phyloP scores from a whole-genome alignment of 2,797 vertebrate species.

The Menidia menidia region DNA sequence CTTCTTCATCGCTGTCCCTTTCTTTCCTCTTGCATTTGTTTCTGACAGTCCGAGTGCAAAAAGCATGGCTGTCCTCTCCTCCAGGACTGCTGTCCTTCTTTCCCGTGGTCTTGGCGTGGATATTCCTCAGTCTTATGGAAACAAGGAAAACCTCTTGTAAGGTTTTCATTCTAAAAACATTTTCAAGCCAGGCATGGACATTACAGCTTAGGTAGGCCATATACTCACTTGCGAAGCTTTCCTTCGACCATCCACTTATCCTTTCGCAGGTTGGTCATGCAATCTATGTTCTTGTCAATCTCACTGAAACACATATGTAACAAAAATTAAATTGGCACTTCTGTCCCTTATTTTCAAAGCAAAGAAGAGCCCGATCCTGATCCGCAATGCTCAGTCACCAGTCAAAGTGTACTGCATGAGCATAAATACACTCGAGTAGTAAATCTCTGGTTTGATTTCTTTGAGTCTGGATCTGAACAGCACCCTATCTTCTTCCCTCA shows the following conservation, averaged over 20 bases:
- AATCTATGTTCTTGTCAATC: constrained; percentile 97
- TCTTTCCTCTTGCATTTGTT: constrained; percentile 90
- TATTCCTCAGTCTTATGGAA: constrained; percentile 86
- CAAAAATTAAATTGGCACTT: constrained; percentile 11
- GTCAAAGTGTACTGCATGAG: background rate
- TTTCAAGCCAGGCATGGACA: too few species aligned
- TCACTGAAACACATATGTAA: constrained; percentile 85
- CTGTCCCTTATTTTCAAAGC: constrained; percentile 14
- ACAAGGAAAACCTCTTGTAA: background rate
- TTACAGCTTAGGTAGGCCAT: background rate
- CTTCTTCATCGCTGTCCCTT: constrained; percentile 90
- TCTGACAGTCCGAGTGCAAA: constrained; percentile 78
- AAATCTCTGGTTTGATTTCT: background rate
- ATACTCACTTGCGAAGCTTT: constrained; percentile 95
- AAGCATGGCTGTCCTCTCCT: constrained; percentile 83
- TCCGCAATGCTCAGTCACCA: background rate
- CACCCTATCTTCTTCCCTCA: background rate
- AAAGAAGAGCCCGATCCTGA: background rate
- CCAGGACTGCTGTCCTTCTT: constrained; percentile 83
- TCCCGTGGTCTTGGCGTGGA: constrained; percentile 90
- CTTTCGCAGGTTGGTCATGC: constrained; percentile 95
- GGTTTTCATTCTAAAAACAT: background rate
- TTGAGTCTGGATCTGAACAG: background rate
- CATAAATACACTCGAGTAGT: too few species aligned
- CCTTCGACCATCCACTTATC: constrained; percentile 96